phyloP scores from a whole-genome alignment of 2,888 invertebrate species.

The Pseudanteris insignis region DNA sequence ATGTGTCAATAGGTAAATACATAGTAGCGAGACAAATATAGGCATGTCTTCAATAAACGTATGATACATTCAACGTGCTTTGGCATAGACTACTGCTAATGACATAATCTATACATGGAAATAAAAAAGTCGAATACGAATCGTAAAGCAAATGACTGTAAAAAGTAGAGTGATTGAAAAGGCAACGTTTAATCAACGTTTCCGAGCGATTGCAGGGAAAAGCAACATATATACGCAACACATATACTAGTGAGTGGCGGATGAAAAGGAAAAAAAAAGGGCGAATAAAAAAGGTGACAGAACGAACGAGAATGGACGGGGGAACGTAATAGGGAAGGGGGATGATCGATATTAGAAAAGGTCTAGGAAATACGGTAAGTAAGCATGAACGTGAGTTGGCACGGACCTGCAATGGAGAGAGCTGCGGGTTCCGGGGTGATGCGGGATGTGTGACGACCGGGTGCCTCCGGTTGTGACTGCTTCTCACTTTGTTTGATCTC shows the following conservation, averaged over 20 bases:
- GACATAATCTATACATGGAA: too few relatives aligned
- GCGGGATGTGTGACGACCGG: conserved; percentile 59
- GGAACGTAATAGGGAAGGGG: conserved; percentile 19
- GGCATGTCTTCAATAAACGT: too few relatives aligned
- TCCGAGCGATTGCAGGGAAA: conserved; percentile 10
- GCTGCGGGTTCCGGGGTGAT: conserved; percentile 73
- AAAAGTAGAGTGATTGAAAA: too few relatives aligned
- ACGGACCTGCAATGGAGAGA: conserved; percentile 76
- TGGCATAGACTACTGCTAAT: too few relatives aligned
- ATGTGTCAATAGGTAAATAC: too few relatives aligned
- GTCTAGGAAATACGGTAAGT: conserved; percentile 39
- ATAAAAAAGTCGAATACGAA: too few relatives aligned
- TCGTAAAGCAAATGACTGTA: too few relatives aligned
- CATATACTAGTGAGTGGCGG: not conserved
- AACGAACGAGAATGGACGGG: conserved; percentile 7
- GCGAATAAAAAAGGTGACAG: not conserved
- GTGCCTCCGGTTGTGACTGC: conserved; percentile 64
- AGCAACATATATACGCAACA: conserved; percentile 9
- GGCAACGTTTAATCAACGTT: conserved; percentile 5
- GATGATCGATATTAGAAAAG: conserved; percentile 34
- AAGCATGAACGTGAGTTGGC: conserved; percentile 37
- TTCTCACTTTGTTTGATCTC: conserved; percentile 69
- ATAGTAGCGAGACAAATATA: too few relatives aligned
- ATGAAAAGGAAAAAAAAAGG: not conserved
- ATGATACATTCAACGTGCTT: too few relatives aligned